Evolutionary conservation across 2,888 invertebrate species (phyloP), one percentile per base, ranked within the genome.

Genomic region (Callimorpha dominula): DNA sequence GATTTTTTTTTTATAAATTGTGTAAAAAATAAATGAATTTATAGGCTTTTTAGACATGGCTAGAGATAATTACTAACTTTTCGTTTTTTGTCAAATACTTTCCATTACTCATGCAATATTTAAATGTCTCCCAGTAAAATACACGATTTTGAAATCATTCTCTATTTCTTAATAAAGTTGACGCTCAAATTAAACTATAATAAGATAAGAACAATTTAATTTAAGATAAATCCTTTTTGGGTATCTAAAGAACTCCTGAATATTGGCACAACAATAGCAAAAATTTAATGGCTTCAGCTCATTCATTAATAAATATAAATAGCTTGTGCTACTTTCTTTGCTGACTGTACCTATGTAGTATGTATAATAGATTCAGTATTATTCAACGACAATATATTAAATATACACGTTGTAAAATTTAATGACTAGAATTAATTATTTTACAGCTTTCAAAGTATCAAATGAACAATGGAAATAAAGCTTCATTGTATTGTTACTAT

Each of bases 391-490:
- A 31, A 31, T 31, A 31, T 31, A 31, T 15, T 12, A 43, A n/a
- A 40, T 42, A n/a, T 40, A n/a, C 43, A 65, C 1, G 54, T 54
- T 43, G 15, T 70, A 65, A 43, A 52, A 54, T 40, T 54, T 65
- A 54, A 70, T 57, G 46, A 46, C 31, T 20, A 50, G 1, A 63
- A 63, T 62, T 31, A 54, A 42, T 70, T 65, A 64, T 43, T 20
- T 52, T 70, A 65, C 17, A 65, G 71, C 42, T 40, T 50, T 42
- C 54, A 20, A 60, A 31, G 42, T 64, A 50, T 12, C 49, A 50
- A 49, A 40, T 40, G 12, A 1, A 54, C n/a, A 14, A 54, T 42
- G n/a, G n/a, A 17, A 52, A 54, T 67, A n/a, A 54, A 42, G n/a
- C 40, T 12, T 54, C 42, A 42, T 67, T 67, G 52, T 42, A 54